Percentiles rank a stretch among this genome's conserved stretches.
phyloP scores from a whole-genome alignment of 64 coral and sea anemone species.

The Orbicella faveolata region DNA sequence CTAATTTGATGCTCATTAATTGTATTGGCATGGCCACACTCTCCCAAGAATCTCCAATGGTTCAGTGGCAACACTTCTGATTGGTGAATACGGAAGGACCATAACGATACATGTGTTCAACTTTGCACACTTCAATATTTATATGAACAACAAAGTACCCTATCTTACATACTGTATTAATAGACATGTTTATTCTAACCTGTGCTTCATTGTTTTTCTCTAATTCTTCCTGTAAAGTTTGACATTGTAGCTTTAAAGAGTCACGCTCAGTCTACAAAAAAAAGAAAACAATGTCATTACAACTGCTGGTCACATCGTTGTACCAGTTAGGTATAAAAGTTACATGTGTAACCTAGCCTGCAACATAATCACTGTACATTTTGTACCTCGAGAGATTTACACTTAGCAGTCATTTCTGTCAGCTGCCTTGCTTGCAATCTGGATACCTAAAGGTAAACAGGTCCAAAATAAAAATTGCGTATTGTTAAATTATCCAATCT shows the following conservation, averaged over 20 bases:
- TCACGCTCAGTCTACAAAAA: slow-evolving; percentile 66
- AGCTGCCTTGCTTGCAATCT: slow-evolving; percentile 94
- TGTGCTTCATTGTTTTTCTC: slow-evolving; percentile 69
- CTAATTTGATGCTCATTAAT: too few relatives aligned
- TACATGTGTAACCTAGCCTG: not conserved
- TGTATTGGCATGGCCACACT: not conserved
- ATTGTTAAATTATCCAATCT: too few relatives aligned
- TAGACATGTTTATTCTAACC: slow-evolving; percentile 21
- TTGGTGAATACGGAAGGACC: too few relatives aligned
- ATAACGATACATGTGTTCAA: not conserved
- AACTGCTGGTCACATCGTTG: not conserved
- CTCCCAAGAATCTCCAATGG: too few relatives aligned
- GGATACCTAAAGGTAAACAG: slow-evolving; percentile 63
- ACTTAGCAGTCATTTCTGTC: slow-evolving; percentile 81
- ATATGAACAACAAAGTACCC: not conserved
- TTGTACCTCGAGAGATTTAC: slow-evolving; percentile 87
- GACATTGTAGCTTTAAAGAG: slow-evolving; percentile 77
- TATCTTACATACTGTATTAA: not conserved
- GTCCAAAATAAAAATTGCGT: too few relatives aligned
- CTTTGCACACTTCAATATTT: not conserved
- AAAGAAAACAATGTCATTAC: not conserved
- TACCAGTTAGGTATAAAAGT: not conserved
- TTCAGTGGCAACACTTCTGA: too few relatives aligned
- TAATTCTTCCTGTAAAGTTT: slow-evolving; percentile 73
- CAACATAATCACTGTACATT: not conserved